Evolutionary conservation across 2,888 invertebrate genomes (phyloP), one percentile per base, ranked within the genome.

Genomic region (Camponotus fellah): DNA sequence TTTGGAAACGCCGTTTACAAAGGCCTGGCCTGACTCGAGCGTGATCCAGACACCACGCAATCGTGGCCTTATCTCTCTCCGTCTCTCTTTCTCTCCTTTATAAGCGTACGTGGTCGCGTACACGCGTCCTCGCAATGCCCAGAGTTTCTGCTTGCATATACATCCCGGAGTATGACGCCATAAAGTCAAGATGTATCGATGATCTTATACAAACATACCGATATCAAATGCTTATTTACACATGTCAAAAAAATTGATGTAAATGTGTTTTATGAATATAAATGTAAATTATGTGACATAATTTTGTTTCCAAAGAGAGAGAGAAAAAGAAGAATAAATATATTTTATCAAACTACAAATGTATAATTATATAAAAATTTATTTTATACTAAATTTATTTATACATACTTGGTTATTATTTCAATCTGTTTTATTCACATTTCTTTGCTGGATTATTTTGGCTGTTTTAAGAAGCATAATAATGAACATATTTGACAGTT

Each of bases 11-110:
- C 91, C 92, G 43, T 90, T 53, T 53, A 53, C 87, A 91, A 92
- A 91, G 92, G 91, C 80, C 89, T 91, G 88, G 85, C 79, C 85
- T 43, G 87, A 84, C 88, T 90, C 88, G 81, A 84, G 77, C 86
- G 66, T 85, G 89, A 90, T 89, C 86, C 87, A 86, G 89, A 85
- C 84, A 86, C 89, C 89, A 90, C 91, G 91, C 90, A 87, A 91
- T 91, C 90, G 85, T 89, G 87, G 86, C 88, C 84, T 88, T 87
- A 85, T 85, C 85, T 85, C 21, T 64, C 21, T 76, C 49, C 40
- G 37, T 66, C 66, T 66, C 43, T 66, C 8, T 66, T 17, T 43
- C 26, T 65, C 10, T 75, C 62, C 68, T 66, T 21, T 3, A 76
- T 26, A 64, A 64, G 10, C 32, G 43, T 49, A 65, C 58, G 10